Evolutionary conservation across 2,888 invertebrate genomes (phyloP).

Genomic region (Drepanosiphum platanoidis): DNA sequence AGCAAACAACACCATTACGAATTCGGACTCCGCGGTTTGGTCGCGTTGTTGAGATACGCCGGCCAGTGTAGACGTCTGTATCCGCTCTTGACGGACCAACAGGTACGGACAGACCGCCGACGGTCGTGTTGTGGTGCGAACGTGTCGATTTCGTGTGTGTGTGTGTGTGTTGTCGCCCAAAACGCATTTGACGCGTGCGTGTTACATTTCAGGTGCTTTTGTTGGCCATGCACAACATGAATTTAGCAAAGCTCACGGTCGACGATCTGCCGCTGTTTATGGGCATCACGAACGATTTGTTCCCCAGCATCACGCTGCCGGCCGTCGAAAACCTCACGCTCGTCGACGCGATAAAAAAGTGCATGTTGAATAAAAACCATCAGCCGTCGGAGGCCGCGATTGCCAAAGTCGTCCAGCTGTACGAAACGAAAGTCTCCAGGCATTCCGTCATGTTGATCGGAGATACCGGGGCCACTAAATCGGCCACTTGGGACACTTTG

Average conservation of each 20-base stretch:
- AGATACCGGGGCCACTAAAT: slow-evolving; percentile 90
- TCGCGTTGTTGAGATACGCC: slow-evolving; percentile 37
- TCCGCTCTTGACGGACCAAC: neutral
- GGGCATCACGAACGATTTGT: slow-evolving; percentile 88
- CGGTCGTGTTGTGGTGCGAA: no score
- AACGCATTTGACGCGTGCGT: no score
- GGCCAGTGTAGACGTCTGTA: slow-evolving; percentile 52
- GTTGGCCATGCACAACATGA: slow-evolving; percentile 87
- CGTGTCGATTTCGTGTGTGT: no score
- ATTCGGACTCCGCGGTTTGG: slow-evolving; percentile 86
- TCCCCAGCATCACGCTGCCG: slow-evolving; percentile 81
- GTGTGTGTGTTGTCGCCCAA: no score
- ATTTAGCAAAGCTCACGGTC: slow-evolving; percentile 87
- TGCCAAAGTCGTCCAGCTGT: slow-evolving; percentile 89
- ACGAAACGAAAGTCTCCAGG: slow-evolving; percentile 93
- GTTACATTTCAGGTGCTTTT: slow-evolving; percentile 83
- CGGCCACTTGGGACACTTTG: slow-evolving; percentile 66
- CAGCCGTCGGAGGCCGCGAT: slow-evolving; percentile 89
- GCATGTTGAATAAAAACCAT: slow-evolving; percentile 77
- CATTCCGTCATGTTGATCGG: slow-evolving; percentile 97
- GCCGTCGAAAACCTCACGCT: slow-evolving; percentile 83
- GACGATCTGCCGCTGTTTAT: slow-evolving; percentile 83
- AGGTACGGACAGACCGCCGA: neutral
- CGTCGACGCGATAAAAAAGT: slow-evolving; percentile 74
- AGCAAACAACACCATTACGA: slow-evolving; percentile 95